Percentiles rank a stretch among this genome's conserved stretches.
Evolutionary conservation across 2,797 vertebrate genomes (phyloP).

Genomic region (Clarias platycephalus): DNA sequence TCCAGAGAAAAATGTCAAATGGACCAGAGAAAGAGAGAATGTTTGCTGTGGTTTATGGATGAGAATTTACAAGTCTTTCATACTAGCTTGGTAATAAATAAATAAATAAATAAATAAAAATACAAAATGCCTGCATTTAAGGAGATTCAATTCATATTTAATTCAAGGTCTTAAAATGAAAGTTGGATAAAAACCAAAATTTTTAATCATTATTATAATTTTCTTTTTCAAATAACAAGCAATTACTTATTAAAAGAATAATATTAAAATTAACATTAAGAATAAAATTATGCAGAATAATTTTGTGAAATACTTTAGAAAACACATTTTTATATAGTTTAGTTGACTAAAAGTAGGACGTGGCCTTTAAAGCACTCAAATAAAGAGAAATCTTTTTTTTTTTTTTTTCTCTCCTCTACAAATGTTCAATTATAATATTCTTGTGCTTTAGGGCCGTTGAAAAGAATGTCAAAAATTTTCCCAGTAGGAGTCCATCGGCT

Average conservation of each 20-base stretch:
- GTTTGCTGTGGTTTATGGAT: neutral
- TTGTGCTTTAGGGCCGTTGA: neutral
- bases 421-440: neutral
- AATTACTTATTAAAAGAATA: too few species aligned
- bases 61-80: neutral
- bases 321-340: neutral
- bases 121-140: neutral
- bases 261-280: too few species aligned
- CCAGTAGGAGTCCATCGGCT: neutral
- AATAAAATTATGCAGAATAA: neutral
- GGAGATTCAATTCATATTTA: neutral
- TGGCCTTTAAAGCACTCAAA: neutral
- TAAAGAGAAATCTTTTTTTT: neutral
- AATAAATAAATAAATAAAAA: too few species aligned
- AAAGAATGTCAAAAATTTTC: neutral
- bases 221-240: too few species aligned
- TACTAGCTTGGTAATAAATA: neutral
- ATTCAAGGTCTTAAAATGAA: neutral
- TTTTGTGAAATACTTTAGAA: neutral
- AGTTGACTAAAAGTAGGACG: neutral
- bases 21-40: neutral
- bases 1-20: slow-evolving; percentile 15
- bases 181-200: neutral
- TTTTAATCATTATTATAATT: neutral
- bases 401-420: too few species aligned